Evolutionary conservation across 2,888 invertebrate species (phyloP), one percentile per base, ranked within the genome.

Genomic region (Pemphredon lugubris): DNA sequence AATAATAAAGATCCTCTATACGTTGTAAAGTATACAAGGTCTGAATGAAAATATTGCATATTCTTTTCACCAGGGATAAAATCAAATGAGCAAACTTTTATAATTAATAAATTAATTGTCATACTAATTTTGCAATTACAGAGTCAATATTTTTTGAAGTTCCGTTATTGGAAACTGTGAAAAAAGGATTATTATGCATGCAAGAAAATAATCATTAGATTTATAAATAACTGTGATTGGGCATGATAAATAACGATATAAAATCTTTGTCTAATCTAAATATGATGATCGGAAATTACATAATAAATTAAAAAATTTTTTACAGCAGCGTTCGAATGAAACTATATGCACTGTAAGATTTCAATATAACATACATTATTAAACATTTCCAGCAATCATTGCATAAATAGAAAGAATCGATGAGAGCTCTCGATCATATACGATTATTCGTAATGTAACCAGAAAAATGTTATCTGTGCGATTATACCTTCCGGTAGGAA

Each of bases 41-140:
- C 26, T 45, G 39, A 54, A 61, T 68, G 70, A 68, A 55, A 50
- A 70, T 70, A 55, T 13, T 68, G 61, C 54, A 70, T 50, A 61
- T 50, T n/a, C 51, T n/a, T 4, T 11, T 34, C n/a, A 5, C 7
- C 2, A 34, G 18, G 7, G 20, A 54, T 21, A 16, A 39, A 11
- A 20, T 20, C 0, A 11, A 23, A 7, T 16, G 3, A 6, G 2
- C 4, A 44, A 66, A 42, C 39, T 37, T 16, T 11, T 2, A 20
- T 21, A 13, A 16, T 7, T 13, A 39, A 14, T 51, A 42, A 44
- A 37, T 7, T 14, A 30, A 14, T 32, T 11, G n/a, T 11, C 34
- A 34, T 4, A 34, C n/a, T 34, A n/a, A n/a, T 34, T 7, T n/a
- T 9, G n/a, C 34, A n/a, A 34, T 11, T 30, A 1, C 30, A 9